Percentiles rank a stretch among this genome's conserved stretches.
Evolutionary conservation across 2,113 vertebrate species (phyloP).

Genomic region (Microtus pennsylvanicus): DNA sequence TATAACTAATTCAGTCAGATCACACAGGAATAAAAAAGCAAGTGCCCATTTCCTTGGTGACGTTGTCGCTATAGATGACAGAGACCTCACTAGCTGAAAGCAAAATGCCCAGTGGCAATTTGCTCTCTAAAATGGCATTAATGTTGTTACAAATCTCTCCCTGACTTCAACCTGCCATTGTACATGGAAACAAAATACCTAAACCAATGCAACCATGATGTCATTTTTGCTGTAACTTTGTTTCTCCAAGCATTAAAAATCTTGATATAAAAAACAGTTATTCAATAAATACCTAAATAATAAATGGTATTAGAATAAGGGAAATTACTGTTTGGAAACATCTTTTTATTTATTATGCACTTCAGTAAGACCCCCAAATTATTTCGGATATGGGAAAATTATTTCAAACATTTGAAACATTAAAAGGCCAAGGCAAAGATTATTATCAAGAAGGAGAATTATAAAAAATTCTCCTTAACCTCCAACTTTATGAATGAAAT

Average conservation of each 20-base stretch:
- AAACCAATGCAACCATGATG: neutral
- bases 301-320: neutral
- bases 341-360: neutral
- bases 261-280: neutral
- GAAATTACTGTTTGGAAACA: neutral
- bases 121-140: neutral
- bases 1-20: neutral
- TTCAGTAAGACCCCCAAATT: neutral
- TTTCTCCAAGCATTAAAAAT: neutral
- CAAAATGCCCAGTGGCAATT: neutral
- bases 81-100: too few species aligned
- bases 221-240: neutral
- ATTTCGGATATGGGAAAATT: neutral
- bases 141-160: neutral
- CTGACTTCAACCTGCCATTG: neutral
- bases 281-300: neutral
- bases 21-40: neutral
- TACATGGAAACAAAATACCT: neutral
- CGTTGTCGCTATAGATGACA: neutral
- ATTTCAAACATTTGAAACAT: neutral
- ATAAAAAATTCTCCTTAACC: neutral
- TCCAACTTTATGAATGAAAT: neutral
- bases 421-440: neutral
- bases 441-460: neutral
- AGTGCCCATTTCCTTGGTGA: neutral